Percentiles rank a stretch among this genome's conserved stretches.
Conservation (phyloP, 2,113 vertebrate species). For the Rhipidura dahli region DNA sequence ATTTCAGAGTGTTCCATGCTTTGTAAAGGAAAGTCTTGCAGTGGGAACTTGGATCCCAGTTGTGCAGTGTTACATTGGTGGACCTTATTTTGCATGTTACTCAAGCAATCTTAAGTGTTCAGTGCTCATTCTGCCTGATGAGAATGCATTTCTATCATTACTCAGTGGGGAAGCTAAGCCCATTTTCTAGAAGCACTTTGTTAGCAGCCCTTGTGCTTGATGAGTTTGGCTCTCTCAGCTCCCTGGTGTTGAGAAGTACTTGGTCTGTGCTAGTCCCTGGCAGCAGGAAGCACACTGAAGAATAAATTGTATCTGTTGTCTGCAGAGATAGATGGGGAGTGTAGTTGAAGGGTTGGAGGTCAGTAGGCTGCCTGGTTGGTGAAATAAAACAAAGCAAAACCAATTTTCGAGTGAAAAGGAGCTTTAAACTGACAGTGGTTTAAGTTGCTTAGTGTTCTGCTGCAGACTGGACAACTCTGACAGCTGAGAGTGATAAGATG, state of each 20-base stretch:
- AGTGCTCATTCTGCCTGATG: background rate
- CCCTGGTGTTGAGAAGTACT: background rate
- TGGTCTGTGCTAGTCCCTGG: background rate
- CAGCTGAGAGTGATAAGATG: background rate
- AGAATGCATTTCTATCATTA: background rate
- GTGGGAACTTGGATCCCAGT: background rate
- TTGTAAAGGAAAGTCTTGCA: background rate
- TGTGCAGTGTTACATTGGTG: background rate
- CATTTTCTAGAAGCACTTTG: background rate
- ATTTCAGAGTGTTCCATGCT: accelerated
- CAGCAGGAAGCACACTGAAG: background rate
- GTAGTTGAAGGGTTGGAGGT: background rate
- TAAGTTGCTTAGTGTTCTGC: background rate
- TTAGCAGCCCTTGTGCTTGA: background rate
- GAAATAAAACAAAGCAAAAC: background rate
- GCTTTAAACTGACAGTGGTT: background rate
- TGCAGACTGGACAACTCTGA: background rate
- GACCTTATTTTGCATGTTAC: background rate
- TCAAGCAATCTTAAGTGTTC: background rate
- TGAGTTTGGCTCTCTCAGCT: background rate
- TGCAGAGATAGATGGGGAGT: background rate
- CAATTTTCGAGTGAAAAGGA: background rate
- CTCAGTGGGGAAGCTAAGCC: background rate
- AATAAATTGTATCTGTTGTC: background rate
- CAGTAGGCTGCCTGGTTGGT: background rate